Percentiles rank a stretch among this genome's conserved stretches.
phyloP scores from a whole-genome alignment of 2,888 invertebrate species.

The Dorcus hopei region DNA sequence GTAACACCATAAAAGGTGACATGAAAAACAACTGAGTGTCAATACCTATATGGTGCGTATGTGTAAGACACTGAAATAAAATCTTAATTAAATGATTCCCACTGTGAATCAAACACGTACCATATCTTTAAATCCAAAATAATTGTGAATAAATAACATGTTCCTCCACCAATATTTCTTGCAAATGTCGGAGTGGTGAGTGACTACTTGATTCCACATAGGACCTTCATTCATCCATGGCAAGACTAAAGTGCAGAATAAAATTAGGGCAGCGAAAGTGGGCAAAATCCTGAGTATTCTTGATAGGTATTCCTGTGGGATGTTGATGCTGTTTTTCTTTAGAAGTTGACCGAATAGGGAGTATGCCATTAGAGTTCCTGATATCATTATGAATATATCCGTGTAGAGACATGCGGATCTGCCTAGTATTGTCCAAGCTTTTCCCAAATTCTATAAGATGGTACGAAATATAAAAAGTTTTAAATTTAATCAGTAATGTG shows the following conservation, averaged over 20 bases:
- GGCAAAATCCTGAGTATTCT: constrained; percentile 63
- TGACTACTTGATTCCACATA: constrained; percentile 67
- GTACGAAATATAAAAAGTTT: background rate
- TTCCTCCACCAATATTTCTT: constrained; percentile 70
- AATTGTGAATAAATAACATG: constrained; percentile 68
- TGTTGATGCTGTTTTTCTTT: constrained; percentile 53
- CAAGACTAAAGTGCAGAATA: constrained; percentile 65
- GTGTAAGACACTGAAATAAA: constrained; percentile 62
- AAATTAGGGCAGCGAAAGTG: constrained; percentile 60
- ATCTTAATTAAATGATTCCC: background rate
- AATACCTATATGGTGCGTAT: constrained; percentile 69
- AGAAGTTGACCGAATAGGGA: constrained; percentile 59
- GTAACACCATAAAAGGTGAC: constrained; percentile 58
- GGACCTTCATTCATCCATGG: constrained; percentile 64
- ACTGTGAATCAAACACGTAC: constrained; percentile 40
- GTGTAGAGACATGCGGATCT: constrained; percentile 69
- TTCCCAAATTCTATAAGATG: constrained; percentile 54
- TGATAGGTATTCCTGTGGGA: constrained; percentile 61
- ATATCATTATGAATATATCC: constrained; percentile 69
- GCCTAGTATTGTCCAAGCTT: constrained; percentile 65
- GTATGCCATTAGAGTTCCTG: constrained; percentile 64
- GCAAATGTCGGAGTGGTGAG: constrained; percentile 65
- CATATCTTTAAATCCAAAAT: constrained; percentile 70
- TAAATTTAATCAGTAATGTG: no score
- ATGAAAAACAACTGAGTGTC: constrained; percentile 65